phyloP scores from a whole-genome alignment of 2,888 invertebrate genomes.

The Anticlea derivata region DNA sequence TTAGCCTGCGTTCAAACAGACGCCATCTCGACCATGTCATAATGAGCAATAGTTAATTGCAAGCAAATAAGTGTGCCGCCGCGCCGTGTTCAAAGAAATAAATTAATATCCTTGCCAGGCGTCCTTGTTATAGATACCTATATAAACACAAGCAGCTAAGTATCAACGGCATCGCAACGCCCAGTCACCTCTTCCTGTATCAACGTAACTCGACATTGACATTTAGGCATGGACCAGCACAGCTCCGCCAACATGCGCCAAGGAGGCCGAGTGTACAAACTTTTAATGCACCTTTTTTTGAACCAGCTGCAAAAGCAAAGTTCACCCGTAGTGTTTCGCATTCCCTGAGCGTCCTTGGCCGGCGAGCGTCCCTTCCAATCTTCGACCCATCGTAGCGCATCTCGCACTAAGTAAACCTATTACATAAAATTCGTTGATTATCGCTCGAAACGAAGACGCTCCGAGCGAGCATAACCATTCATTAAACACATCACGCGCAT shows the following conservation, averaged over 20 bases:
- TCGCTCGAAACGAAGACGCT: slow-evolving; percentile 22
- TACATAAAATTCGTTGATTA: slow-evolving; percentile 21
- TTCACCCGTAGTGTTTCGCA: slow-evolving; percentile 49
- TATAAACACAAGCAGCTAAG: slow-evolving; percentile 40
- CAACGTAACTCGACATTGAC: slow-evolving; percentile 69
- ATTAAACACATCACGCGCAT: slow-evolving; percentile 17
- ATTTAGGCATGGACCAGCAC: slow-evolving; percentile 54
- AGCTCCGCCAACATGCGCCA: slow-evolving; percentile 47
- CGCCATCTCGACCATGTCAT: slow-evolving; percentile 27
- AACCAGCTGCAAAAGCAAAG: slow-evolving; percentile 48
- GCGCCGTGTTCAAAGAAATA: slow-evolving; percentile 22
- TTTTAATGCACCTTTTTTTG: slow-evolving; percentile 46
- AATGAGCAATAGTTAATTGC: slow-evolving; percentile 26
- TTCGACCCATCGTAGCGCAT: slow-evolving; percentile 44
- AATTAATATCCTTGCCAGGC: slow-evolving; percentile 42
- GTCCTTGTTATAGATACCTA: slow-evolving; percentile 66
- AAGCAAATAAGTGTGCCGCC: slow-evolving; percentile 20
- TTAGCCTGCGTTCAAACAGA: slow-evolving; percentile 24
- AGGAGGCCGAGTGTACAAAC: slow-evolving; percentile 52
- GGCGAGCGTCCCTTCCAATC: slow-evolving; percentile 59
- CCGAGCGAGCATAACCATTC: slow-evolving; percentile 21
- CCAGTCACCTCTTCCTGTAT: slow-evolving; percentile 69
- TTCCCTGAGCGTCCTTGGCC: slow-evolving; percentile 67
- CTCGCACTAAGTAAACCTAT: slow-evolving; percentile 13
- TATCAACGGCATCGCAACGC: slow-evolving; percentile 48